A percentile compares a stretch with the other conserved stretches of the same genome.
Evolutionary conservation across 2,888 invertebrate genomes (phyloP).

Genomic region (Pharmacophagus antenor): DNA sequence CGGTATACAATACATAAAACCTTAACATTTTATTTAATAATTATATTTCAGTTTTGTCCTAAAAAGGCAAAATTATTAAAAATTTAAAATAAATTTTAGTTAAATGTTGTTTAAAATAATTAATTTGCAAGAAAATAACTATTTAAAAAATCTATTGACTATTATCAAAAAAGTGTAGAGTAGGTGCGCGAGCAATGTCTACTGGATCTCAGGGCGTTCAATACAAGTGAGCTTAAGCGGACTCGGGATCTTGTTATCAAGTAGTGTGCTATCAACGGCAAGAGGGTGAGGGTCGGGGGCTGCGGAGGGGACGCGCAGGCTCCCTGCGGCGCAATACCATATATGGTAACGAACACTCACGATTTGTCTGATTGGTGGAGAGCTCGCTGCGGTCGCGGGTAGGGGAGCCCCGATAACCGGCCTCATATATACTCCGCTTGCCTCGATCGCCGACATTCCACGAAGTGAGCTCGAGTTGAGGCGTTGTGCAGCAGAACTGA

Average conservation of each 20-base stretch:
- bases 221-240: slow-evolving; percentile 27
- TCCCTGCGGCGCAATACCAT: slow-evolving; percentile 84
- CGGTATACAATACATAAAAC: background rate
- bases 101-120: no score
- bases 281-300: slow-evolving; percentile 45
- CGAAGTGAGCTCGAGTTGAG: slow-evolving; percentile 75
- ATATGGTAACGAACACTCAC: slow-evolving; percentile 83
- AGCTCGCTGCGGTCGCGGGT: slow-evolving; percentile 79
- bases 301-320: slow-evolving; percentile 59
- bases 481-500: slow-evolving; percentile 72
- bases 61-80: background rate
- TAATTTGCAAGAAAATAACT: no score
- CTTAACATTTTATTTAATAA: background rate
- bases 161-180: background rate
- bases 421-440: slow-evolving; percentile 80
- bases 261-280: slow-evolving; percentile 47
- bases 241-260: slow-evolving; percentile 63
- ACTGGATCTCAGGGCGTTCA: slow-evolving; percentile 32
- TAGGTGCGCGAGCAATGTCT: slow-evolving; percentile 8
- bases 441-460: slow-evolving; percentile 74
- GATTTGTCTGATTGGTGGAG: slow-evolving; percentile 74
- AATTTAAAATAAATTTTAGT: background rate
- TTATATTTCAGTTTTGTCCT: background rate
- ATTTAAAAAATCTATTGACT: no score
- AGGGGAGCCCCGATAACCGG: slow-evolving; percentile 77